A percentile compares a stretch with the other conserved stretches of the same genome.
These are phyloP conservation scores for Hemiscyllium ocellatum DNA, from an alignment of 2,113 vertebrate genomes.

Conservation along the genomic window DNA sequence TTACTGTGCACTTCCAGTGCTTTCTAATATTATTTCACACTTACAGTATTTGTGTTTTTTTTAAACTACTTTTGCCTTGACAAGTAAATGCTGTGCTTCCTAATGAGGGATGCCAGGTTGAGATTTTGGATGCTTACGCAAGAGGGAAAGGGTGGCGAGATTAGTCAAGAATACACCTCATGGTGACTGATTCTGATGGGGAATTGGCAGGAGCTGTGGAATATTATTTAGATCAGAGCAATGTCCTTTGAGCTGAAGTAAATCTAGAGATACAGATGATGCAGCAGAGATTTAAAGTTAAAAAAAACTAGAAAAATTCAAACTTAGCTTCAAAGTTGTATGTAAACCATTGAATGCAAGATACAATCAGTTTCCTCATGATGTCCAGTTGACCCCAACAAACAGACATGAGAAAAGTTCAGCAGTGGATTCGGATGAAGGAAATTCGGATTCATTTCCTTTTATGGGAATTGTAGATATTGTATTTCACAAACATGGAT, in stretches of 20 bases:
- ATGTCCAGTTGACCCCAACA: not conserved
- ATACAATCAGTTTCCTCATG: not conserved
- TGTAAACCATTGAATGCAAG: not conserved
- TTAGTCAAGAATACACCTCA: not conserved
- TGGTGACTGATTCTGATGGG: not conserved
- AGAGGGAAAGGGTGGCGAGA: not conserved
- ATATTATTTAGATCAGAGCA: not conserved
- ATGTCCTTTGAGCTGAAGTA: not conserved
- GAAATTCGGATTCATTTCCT: not conserved
- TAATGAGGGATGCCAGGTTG: constrained; percentile 5
- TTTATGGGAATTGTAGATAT: not conserved
- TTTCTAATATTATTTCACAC: not conserved
- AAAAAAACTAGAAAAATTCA: not conserved
- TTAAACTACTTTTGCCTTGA: not conserved
- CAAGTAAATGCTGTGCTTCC: not conserved
- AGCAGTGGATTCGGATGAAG: not conserved
- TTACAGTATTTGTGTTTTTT: not conserved
- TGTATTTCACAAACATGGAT: not conserved
- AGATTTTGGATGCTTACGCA: not conserved
- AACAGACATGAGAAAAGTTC: not conserved
- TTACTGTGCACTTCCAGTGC: not conserved
- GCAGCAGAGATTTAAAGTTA: not conserved
- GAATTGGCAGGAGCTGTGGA: not conserved
- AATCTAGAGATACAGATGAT: not conserved
- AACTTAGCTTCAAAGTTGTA: not conserved